phyloP scores from a whole-genome alignment of 2,113 vertebrate species.

The Xenus cinereus region DNA sequence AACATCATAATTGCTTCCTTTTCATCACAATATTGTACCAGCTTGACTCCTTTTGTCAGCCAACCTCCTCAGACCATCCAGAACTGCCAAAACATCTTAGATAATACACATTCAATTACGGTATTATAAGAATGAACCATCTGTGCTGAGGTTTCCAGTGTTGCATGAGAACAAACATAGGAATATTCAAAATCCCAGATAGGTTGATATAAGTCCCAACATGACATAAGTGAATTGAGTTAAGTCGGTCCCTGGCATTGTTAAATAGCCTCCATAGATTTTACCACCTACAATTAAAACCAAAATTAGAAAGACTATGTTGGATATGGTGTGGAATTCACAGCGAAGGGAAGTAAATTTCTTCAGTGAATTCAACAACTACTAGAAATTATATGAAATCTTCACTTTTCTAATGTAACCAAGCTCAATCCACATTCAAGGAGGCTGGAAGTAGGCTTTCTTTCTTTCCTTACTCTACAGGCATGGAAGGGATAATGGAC shows the following conservation, averaged over 20 bases:
- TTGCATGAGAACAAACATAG: not conserved
- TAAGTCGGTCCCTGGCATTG: not conserved
- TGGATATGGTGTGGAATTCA: not conserved
- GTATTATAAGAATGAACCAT: conserved; percentile 36
- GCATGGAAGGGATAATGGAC: not conserved
- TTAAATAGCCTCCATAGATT: not conserved
- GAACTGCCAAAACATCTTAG: conserved; percentile 28
- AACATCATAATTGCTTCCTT: conserved; percentile 5
- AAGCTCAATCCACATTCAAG: not conserved
- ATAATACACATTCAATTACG: conserved; percentile 5
- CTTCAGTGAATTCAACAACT: not conserved
- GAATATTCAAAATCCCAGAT: not conserved
- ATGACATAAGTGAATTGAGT: not conserved
- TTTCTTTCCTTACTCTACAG: not conserved
- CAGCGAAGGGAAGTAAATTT: not conserved
- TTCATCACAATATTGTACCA: conserved; percentile 42
- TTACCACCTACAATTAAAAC: not conserved
- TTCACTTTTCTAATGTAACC: not conserved
- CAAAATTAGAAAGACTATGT: not conserved
- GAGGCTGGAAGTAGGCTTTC: not conserved
- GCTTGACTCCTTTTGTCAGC: conserved; percentile 14
- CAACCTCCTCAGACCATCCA: not conserved
- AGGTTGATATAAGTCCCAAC: not conserved
- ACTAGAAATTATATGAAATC: not conserved
- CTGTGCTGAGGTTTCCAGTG: conserved; percentile 11